Conservation (phyloP, 2,888 invertebrate species). For the Hecatera dysodea region DNA sequence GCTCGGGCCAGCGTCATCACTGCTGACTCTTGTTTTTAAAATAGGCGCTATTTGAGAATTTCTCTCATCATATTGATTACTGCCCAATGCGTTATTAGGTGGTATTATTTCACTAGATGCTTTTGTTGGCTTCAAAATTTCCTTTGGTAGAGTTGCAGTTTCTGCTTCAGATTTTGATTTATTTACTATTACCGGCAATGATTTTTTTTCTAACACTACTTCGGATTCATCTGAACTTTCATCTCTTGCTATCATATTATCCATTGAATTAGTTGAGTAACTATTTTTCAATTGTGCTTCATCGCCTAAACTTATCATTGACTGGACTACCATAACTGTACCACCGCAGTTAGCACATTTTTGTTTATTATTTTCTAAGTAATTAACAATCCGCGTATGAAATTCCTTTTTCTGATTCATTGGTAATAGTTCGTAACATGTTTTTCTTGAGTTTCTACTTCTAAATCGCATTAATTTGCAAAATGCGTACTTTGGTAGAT, state of each 20-base stretch:
- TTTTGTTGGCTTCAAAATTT: constrained; percentile 32
- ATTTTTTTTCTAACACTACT: constrained; percentile 20
- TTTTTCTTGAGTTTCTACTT: constrained; percentile 86
- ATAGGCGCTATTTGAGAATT: constrained; percentile 73
- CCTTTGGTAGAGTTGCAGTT: constrained; percentile 15
- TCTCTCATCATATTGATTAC: constrained; percentile 38
- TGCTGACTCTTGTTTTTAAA: constrained; percentile 72
- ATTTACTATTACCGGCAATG: constrained; percentile 28
- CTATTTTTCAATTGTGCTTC: constrained; percentile 1
- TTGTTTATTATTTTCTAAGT: constrained; percentile 87
- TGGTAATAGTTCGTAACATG: constrained; percentile 90
- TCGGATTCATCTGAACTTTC: constrained; percentile 35
- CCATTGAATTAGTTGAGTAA: constrained; percentile 6
- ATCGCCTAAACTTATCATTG: constrained; percentile 67
- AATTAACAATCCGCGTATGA: constrained; percentile 88
- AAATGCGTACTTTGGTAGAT: constrained; percentile 89
- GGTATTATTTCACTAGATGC: constrained; percentile 49
- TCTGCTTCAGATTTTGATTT: constrained; percentile 47
- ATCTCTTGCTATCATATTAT: constrained; percentile 4
- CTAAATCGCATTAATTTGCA: constrained; percentile 91
- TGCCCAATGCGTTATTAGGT: constrained; percentile 19
- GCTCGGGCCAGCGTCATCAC: constrained; percentile 26
- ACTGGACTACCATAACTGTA: constrained; percentile 80
- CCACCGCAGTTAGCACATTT: constrained; percentile 89
- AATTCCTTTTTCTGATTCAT: constrained; percentile 90